Evolutionary conservation across 2,113 vertebrate genomes (phyloP), one percentile per base, ranked within the genome.

Genomic region (Callochromis pleurospilus): DNA sequence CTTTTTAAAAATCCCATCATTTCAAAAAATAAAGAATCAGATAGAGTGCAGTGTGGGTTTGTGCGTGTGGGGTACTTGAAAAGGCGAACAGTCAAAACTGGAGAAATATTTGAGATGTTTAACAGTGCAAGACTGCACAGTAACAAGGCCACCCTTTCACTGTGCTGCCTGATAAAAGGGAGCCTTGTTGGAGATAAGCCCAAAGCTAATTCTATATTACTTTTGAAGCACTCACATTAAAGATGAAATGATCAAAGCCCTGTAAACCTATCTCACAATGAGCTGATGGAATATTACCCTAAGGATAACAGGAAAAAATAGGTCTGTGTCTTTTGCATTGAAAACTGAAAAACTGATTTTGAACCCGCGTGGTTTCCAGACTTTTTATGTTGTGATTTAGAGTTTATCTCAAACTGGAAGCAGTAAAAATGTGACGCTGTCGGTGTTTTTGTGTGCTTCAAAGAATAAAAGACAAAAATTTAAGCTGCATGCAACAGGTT

Each of bases 251-350:
- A 90, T 91, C 83, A 91, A 86, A 87, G 85, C 80, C 4, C 49
- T 55, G 88, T 84, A 79, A 87, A 90, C 79, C 73, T 56, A 85
- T 90, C 84, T 80, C 81, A 88, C 80, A 83, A 88, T 55, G 51
- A 83, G 83, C 54, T 88, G 82, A 89, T 31, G 75, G 86, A 90
- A 85, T 80, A 90, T 77, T 87, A 87, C 83, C 87, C 81, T 53
- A 14, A 79, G 85, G 87, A 89, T 77, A 88, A 47, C 80, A 89
- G 84, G 49, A 29, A 91, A 90, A 94, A 94, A 86, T 80, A 24
- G 19, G 54, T 58, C 82, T 19, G 19, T 70, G 60, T 80, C n/a
- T 58, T 88, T 82, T 85, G 40, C 80, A 83, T 49, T n/a, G 54
- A 84, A 21, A 53, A 82, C 36, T 58, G 62, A 92, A 86, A 91